Conservation (phyloP, 2,797 vertebrate genomes). For the Microhierax caerulescens region DNA sequence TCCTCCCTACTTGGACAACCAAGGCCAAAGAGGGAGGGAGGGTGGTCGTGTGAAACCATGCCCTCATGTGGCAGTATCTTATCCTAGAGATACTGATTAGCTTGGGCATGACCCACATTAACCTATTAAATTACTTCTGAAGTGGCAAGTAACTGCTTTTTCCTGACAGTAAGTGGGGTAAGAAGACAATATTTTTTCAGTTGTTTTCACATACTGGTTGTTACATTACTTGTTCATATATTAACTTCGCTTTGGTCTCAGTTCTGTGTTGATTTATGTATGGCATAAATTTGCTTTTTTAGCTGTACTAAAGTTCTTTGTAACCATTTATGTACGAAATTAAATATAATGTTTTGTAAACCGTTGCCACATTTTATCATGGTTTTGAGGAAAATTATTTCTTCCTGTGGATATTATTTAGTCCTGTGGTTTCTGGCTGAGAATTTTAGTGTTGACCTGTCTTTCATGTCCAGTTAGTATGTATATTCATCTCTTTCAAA, state of each 20-base stretch:
- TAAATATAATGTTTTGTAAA: not conserved
- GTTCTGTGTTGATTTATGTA: not conserved
- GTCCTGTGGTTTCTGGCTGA: not conserved
- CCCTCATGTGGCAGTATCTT: not conserved
- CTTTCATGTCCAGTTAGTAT: not conserved
- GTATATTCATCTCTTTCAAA: not conserved
- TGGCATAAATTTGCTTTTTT: not conserved
- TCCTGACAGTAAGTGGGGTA: not conserved
- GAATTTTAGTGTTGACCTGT: not conserved
- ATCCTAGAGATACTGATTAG: not conserved
- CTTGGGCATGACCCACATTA: not conserved
- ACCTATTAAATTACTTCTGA: not conserved
- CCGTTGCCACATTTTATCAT: not conserved
- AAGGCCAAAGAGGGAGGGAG: not conserved
- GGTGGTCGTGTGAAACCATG: not conserved
- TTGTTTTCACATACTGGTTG: not conserved
- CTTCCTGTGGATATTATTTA: not conserved
- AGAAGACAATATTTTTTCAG: rapidly evolving
- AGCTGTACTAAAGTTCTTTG: not conserved
- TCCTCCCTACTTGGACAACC: not conserved
- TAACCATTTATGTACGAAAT: not conserved
- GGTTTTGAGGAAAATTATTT: not conserved
- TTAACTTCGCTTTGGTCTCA: not conserved
- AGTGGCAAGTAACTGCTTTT: not conserved
- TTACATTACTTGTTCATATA: not conserved